These are phyloP conservation scores for Lysandra coridon DNA, from an alignment of 2,888 invertebrate genomes.

Conservation along the genomic window DNA sequence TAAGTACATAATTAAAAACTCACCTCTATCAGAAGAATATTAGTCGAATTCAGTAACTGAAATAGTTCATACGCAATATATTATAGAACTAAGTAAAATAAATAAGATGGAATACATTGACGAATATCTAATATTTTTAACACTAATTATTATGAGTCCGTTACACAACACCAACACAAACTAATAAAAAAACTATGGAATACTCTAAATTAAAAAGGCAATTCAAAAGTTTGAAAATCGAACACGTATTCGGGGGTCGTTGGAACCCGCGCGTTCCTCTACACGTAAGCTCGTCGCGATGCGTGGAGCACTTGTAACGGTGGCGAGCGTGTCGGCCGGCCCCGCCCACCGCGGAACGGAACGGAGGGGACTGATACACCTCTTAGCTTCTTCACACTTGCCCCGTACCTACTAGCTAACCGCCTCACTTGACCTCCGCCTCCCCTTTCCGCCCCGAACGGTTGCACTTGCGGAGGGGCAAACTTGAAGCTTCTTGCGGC, in stretches of 20 bases:
- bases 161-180: conserved; percentile 19
- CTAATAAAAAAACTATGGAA: conserved; percentile 30
- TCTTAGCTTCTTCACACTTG: conserved; percentile 77
- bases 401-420: conserved; percentile 72
- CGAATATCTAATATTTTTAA: background rate
- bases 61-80: conserved; percentile 2
- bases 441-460: conserved; percentile 44
- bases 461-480: conserved; percentile 29
- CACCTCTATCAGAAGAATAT: background rate
- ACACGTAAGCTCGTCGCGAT: conserved; percentile 68
- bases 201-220: conserved; percentile 39
- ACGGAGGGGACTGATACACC: conserved; percentile 69
- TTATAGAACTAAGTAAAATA: background rate
- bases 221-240: conserved; percentile 48
- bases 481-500: conserved; percentile 43
- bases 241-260: conserved; percentile 34
- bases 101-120: background rate
- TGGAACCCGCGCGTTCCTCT: conserved; percentile 41
- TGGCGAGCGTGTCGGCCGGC: conserved; percentile 57
- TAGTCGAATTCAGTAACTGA: background rate
- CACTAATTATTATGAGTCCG: background rate
- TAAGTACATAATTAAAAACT: background rate
- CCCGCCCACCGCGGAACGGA: conserved; percentile 68
- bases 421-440: conserved; percentile 52
- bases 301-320: conserved; percentile 69